Conservation (phyloP, 2,888 invertebrate species). For the Dyspetes luteomarginatus region DNA sequence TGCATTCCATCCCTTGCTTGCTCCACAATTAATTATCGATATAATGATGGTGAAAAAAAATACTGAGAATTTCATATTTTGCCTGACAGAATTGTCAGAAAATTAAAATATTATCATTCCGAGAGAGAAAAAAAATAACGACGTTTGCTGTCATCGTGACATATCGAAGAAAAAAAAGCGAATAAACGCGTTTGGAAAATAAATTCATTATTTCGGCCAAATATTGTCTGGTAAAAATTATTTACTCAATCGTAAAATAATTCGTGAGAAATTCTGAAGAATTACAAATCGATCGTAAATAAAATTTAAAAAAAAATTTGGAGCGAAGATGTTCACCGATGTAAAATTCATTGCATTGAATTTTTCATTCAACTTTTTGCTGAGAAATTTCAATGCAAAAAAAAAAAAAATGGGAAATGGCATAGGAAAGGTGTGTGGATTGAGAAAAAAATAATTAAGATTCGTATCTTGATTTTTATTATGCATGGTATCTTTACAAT, state of each 20-base stretch:
- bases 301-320: background rate
- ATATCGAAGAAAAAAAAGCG: conserved; percentile 12
- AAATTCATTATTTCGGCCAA: background rate
- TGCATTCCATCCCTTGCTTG: conserved; percentile 39
- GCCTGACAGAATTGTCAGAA: conserved; percentile 3
- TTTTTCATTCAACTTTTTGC: background rate
- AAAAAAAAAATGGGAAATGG: background rate
- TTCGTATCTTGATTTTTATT: conserved; percentile 80
- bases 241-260: too few species aligned
- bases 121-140: background rate
- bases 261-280: background rate
- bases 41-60: conserved; percentile 33
- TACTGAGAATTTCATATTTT: conserved; percentile 67
- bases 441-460: conserved; percentile 67
- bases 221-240: too few species aligned
- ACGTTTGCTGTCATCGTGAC: background rate
- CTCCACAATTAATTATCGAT: conserved; percentile 25
- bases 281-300: background rate
- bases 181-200: background rate
- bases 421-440: background rate
- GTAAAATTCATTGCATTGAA: background rate
- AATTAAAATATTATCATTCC: background rate
- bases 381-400: background rate
- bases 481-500: conserved; percentile 80
- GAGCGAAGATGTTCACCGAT: too few species aligned